A percentile compares a stretch with the other conserved stretches of the same genome.
Evolutionary conservation across 2,888 invertebrate species (phyloP).

Genomic region (Eucera pruinosa): DNA sequence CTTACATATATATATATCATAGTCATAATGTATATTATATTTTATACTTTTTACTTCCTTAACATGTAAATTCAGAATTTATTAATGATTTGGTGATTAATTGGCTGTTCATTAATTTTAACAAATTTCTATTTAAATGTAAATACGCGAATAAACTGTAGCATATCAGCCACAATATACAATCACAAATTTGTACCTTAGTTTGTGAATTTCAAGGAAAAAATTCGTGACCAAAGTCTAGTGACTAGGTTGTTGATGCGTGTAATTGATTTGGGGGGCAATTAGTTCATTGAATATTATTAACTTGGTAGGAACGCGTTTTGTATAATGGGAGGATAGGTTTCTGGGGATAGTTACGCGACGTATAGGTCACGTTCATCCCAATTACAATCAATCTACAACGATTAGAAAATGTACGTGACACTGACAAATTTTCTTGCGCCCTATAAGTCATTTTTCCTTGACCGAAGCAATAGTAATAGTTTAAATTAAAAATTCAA

Average conservation of each 20-base stretch:
- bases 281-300: conserved; percentile 53
- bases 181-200: too few species aligned
- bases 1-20: too few species aligned
- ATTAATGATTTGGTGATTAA: too few species aligned
- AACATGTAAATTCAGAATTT: too few species aligned
- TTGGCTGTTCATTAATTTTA: too few species aligned
- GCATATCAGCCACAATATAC: too few species aligned
- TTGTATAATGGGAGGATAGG: conserved; percentile 30
- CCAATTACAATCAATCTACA: conserved; percentile 60
- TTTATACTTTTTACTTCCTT: too few species aligned
- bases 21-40: too few species aligned
- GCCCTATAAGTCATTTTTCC: not conserved
- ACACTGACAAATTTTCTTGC: conserved; percentile 5
- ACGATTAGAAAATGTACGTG: conserved; percentile 19
- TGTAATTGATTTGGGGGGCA: conserved; percentile 22
- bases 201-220: not conserved
- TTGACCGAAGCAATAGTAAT: not conserved
- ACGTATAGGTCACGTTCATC: conserved; percentile 44
- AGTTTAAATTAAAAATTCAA: not conserved
- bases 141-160: too few species aligned
- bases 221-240: not conserved
- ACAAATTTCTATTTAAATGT: too few species aligned
- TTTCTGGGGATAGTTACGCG: conserved; percentile 45
- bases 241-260: not conserved
- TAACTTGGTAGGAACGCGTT: conserved; percentile 19